Percentiles rank a stretch among this genome's conserved stretches.
These are phyloP conservation scores for Aphelinus certus DNA, from an alignment of 1,140 invertebrate species.

Conservation along the genomic window DNA sequence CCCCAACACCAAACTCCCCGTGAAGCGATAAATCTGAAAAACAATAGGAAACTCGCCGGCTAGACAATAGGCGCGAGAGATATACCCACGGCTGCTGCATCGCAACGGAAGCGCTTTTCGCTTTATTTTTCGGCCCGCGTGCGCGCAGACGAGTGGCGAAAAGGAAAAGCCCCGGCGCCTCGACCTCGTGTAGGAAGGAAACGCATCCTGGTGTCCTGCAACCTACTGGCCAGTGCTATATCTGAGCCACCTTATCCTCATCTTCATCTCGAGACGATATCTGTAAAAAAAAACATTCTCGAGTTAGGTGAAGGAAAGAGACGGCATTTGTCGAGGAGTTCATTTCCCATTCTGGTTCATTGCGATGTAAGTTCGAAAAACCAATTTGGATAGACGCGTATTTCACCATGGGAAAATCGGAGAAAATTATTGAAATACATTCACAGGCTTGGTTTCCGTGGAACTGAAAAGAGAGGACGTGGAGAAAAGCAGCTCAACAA, in stretches of 20 bases:
- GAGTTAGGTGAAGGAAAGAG: too few species aligned
- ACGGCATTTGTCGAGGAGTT: too few species aligned
- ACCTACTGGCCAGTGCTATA: too few species aligned
- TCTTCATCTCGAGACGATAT: not conserved
- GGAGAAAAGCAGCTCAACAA: too few species aligned
- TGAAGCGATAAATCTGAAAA: constrained; percentile 64
- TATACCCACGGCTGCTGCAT: constrained; percentile 45
- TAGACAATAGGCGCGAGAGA: constrained; percentile 63
- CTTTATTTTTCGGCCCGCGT: constrained; percentile 48
- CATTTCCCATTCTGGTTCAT: too few species aligned
- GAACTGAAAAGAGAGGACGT: too few species aligned
- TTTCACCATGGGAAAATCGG: too few species aligned
- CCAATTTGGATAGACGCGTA: too few species aligned
- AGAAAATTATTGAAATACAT: too few species aligned
- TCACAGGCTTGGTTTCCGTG: too few species aligned
- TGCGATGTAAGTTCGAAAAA: too few species aligned
- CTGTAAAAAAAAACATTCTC: too few species aligned
- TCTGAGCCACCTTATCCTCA: not conserved
- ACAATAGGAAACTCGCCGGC: constrained; percentile 61
- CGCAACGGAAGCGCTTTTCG: constrained; percentile 16
- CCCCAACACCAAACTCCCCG: constrained; percentile 59
- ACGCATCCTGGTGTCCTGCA: not conserved
- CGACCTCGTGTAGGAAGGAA: not conserved
- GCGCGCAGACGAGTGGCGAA: not conserved
- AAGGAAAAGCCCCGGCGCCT: not conserved